Evolutionary conservation across 2,888 invertebrate genomes (phyloP), one percentile per base, ranked within the genome.

Genomic region (Osmoderma eremita): DNA sequence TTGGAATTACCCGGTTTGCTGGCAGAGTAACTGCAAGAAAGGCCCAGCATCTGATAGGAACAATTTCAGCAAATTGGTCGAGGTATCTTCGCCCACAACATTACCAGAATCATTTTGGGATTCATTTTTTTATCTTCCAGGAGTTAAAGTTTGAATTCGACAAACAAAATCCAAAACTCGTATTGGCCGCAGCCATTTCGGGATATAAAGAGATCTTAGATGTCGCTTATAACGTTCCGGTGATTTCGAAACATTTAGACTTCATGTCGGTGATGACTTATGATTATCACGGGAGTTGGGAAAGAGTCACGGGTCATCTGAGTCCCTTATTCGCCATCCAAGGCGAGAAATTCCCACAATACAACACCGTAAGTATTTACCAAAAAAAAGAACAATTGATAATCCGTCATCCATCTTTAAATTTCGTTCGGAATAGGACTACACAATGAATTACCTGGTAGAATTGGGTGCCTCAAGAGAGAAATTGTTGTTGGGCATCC

Each of bases 1-100:
- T 76, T 97, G 97, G 97, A 95, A 95, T 78, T 97, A 97, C 79
- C 97, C 97, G 0, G 91, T 91, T 69, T 95, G 95, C 76, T 95
- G 95, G 94, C 95, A 95, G 78, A 94, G 94, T 73, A 91, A 94
- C 78, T 95, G 95, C 78, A 88, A 89, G 48, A 91, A 90, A 74
- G 95, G 95, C 0, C 91, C 93, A 0, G 86, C 86, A 0, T 88
- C 89, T 17, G 95, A 95, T 77, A 91, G 88, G 75, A 86, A 89
- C 0, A 93, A 94, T 76, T 92, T 91, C 71, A 90, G 90, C 0
- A 90, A 89, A 78, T 84, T 95, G 15, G 82, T 94, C 13, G 86
- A 89, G 81, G 92, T 91, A 80, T 30, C 10, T 10, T 6, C 3
- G 10, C 6, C 1, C 5, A 2, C 5, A 30, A 30, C 5, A 2